Base-by-base conservation (phyloP, 2,113 vertebrate genomes). In the Carassius gibelio region DNA sequence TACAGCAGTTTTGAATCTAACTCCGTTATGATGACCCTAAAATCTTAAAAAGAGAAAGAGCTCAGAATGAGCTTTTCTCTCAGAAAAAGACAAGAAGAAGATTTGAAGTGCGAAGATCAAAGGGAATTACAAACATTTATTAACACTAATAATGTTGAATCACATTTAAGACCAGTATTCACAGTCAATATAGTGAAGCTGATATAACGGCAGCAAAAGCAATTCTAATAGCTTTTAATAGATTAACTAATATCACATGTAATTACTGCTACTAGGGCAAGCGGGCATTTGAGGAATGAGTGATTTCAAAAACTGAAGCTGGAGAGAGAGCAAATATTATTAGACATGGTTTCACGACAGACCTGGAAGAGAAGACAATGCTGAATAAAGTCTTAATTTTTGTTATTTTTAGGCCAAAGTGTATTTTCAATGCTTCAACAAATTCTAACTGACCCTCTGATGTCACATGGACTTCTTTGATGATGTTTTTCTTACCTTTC, bases 291-390 rank as follows among this genome's bases (percentile, higher is more conserved):
- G 42, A 52, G 38, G n/a, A 81, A 34, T 62, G 26, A 78, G 79
- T 62, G 10, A n/a, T 90, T 75, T 84, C 4, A 84, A 85, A 89
- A 80, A 48, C 4, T 87, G 89, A 90, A 88, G 84, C 81, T 72
- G 59, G 75, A 62, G 80, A 45, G 80, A 45, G 68, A 81, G 85
- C 72, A 82, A 87, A 19, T 52, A 45, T 57, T 78, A 76, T 76
- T 86, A 74, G 82, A 9, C 69, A 81, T 30, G 30, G 30, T 30
- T 30, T 30, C 30, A 30, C 30, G 2, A 30, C 30, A 30, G 30
- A 30, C 30, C 30, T 30, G 30, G 30, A 30, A 30, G 30, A 30
- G 30, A 30, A 1, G 30, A 30, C 30, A 30, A 30, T 30, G 30
- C 30, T 30, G 30, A 30, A 30, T 30, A 30, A 30, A 30, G 30